Base-by-base conservation (phyloP, 2,113 vertebrate species). In the Hassar affinis region DNA sequence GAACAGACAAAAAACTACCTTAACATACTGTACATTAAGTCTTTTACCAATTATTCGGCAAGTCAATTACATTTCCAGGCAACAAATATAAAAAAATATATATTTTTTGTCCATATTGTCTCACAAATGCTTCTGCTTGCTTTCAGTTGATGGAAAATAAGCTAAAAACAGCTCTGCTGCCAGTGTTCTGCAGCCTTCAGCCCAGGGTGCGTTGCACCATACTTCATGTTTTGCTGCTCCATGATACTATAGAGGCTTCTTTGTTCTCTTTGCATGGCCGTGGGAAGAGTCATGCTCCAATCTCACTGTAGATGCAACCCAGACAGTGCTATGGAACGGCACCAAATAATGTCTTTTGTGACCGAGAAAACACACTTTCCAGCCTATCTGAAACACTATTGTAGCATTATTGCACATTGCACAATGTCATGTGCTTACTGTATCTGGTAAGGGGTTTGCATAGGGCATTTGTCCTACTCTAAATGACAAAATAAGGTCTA, bases 241-340 rank as follows among this genome's bases (percentile, higher is more conserved):
- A 42, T 72, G 80, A 69, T 51, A 35, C 33, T 56, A 78, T 49
- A 78, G 54, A 76, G 74, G 20, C n/a, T 78, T 47, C 49, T 61
- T 72, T 86, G 82, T 84, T 77, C n/a, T 81, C 68, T 76, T 79
- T 38, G 18, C 42, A 38, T 51, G 30, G 52, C 52, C 83, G 51
- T 68, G 72, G 83, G 72, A 84, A 57, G 78, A 77, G 82, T 84
- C 68, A 81, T 81, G 27, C 49, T 38, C 20, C 45, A 15, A 51
- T 81, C 52, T 81, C 54, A 78, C 35, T 72, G 83, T 76, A 81
- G 62, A 10, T n/a, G 51, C 45, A 82, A 64, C 76, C 27, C 2
- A 17, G 14, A n/a, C 71, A 27, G 71, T 33, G 9, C 27, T 77
- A 12, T 56, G 47, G 15, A 77, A n/a, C 8, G 11, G 27, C 27